Conservation (phyloP, 2,888 invertebrate genomes). For the Drosophila recens region DNA sequence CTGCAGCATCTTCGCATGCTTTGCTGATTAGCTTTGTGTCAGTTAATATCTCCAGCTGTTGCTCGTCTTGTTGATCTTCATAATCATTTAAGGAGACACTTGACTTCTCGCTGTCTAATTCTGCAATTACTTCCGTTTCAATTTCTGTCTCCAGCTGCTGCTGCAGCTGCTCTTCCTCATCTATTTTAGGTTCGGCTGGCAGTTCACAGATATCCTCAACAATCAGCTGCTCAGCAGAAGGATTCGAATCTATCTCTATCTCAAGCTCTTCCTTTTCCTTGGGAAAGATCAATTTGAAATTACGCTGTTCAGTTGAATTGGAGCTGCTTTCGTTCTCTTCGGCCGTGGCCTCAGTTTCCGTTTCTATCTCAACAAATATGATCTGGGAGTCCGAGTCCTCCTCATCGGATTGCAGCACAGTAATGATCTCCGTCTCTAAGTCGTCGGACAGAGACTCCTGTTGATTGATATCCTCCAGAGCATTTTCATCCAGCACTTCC, state of each 20-base stretch:
- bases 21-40: neutral
- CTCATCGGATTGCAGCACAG: constrained; percentile 31
- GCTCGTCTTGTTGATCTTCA: neutral
- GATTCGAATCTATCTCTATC: neutral
- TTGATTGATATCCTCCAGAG: constrained; percentile 20
- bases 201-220: constrained; percentile 15
- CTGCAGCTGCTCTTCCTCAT: neutral
- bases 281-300: constrained; percentile 38
- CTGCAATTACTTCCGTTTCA: neutral
- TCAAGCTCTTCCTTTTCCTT: constrained; percentile 9
- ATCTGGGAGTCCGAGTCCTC: constrained; percentile 52
- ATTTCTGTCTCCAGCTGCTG: neutral
- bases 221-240: constrained; percentile 2
- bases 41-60: neutral
- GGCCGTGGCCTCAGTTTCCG: neutral
- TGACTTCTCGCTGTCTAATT: neutral
- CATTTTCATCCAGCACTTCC: constrained; percentile 8
- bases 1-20: neutral
- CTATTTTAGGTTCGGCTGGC: neutral
- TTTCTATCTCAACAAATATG: constrained; percentile 48
- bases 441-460: constrained; percentile 4
- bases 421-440: constrained; percentile 38
- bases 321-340: neutral
- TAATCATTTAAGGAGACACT: neutral
- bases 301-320: constrained; percentile 6